Base-by-base conservation (phyloP, 2,797 vertebrate species). In the Nannoperca obscura region DNA sequence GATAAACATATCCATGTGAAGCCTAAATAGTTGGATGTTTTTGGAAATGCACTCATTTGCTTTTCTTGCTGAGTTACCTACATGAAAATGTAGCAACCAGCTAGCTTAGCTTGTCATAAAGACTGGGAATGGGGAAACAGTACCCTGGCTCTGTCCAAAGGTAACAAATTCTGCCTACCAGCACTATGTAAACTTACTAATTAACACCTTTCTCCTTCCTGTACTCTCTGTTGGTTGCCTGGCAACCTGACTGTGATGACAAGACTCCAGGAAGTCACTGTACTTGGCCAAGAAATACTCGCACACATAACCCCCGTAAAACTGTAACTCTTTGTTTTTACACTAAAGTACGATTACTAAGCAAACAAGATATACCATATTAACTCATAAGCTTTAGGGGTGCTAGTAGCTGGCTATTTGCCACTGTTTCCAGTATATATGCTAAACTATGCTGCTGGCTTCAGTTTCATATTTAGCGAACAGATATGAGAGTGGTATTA, bases 1-100 rank as follows among this genome's bases (percentile, higher is more conserved):
- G 32, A 66, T 61, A 65, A 78, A 76, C 30, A 60, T 12, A 53
- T 58, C 5, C 19, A n/a, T 44, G 15, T n/a, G 22, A 72, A 80
- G 74, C 44, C 20, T 65, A 27, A n/a, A 70, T 30, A 59, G 30
- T 42, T 71, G 1, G 19, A 13, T 13, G 52, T n/a, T 74, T 17
- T 34, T 9, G 11, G 11, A 53, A 66, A 46, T n/a, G 3, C 4
- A 0, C 13, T 24, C 7, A 52, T 38, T 47, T 0, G 0, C 32
- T 36, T 65, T 65, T 20, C 14, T 62, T 53, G 17, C n/a, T 34
- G 12, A 22, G 42, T 61, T 22, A 3, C 5, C n/a, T n/a, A 27
- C 62, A 14, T 50, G 14, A 34, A 34, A 15, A 44, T 30, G 0
- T 7, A 27, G 49, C 49, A 60, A 7, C 7, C 5, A 24, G 57